Evolutionary conservation across 1,140 invertebrate species (phyloP), one percentile per base, ranked within the genome.

Genomic region (Drosophila lini): DNA sequence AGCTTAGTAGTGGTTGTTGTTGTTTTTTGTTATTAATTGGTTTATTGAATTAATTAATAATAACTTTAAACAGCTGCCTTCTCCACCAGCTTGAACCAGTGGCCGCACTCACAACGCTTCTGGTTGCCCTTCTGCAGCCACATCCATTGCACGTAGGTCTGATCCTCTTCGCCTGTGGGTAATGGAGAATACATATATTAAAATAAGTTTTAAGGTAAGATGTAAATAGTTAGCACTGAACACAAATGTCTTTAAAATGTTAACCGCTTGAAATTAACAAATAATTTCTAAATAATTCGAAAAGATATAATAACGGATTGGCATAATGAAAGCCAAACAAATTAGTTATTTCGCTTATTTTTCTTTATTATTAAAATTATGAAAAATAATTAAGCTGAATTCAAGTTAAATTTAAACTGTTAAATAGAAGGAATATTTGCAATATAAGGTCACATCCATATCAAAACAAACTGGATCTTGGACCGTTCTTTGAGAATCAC

Each of bases 41-140:
- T 90, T 90, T 90, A 80, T 81, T 81, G 74, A 89, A 80, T 82
- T 86, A 89, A 80, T 89, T 80, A 89, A 89, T 88, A 88, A 90
- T 90, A 84, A 79, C 79, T 90, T 95, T 95, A 96, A 84, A 95
- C 84, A 80, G 94, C 93, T 61, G 93, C 92, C 92, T 95, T 96
- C 83, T 97, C 95, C 41, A 96, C 94, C 74, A 99, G 93, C 93
- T 98, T 98, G 94, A 98, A 99, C 98, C 98, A 99, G 92, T 98
- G 95, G 41, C 98, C 98, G 93, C 98, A 99, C 91, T 96, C 96
- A 91, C 98, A 99, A 71, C 98, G 95, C 83, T 97, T 97, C 40
- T 97, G 95, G 77, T 96, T 94, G 16, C 97, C 98, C 93, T 95
- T 94, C 92, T 98, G 95, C 77, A 99, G 92, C 96, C 97, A 98